Base-by-base conservation (phyloP, 1,140 invertebrate species). In the Euwallacea fornicatus region DNA sequence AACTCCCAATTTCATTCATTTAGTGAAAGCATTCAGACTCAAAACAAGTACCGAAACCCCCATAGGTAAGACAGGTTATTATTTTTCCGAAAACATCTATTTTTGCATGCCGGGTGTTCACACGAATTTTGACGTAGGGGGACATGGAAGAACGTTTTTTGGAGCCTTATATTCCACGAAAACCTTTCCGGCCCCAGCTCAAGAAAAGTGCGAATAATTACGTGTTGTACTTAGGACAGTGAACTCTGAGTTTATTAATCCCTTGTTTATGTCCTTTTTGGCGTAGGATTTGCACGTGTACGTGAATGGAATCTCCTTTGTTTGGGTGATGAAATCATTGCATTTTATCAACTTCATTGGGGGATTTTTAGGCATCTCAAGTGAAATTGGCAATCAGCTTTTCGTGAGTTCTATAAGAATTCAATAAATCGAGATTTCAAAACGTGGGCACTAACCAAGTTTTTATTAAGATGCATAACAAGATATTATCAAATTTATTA, bases 261-360 rank as follows among this genome's bases (percentile, higher is more conserved):
- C 62, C 50, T 56, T 44, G 50, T 69, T 54, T 46, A 41, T 58
- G 15, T 42, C 61, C 42, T 47, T 71, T 71, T 71, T 60, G 42
- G 42, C 13, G 16, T 53, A 21, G 11, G 7, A 9, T 9, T 33
- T 60, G 54, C 76, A 76, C 75, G 76, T 76, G 76, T 47, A 56
- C 56, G 63, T 65, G 53, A 72, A 73, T 69, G 75, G 74, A 76
- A 75, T 73, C 75, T 69, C 69, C 75, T 76, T 76, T 76, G 75
- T 76, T 75, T 75, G 71, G 63, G 53, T 66, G 15, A 15, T 58
- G 15, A 63, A 73, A 65, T 13, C 44, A 42, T n/a, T 11, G 46
- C 15, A 65, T 69, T 53, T 73, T 66, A 61, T 61, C 53, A 4
- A 66, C 41, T 46, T 54, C 6, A 64, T 41, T 46, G n/a, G 21